Evolutionary conservation across 2,888 invertebrate genomes (phyloP).

Genomic region (Lissocephala sabroskyi): DNA sequence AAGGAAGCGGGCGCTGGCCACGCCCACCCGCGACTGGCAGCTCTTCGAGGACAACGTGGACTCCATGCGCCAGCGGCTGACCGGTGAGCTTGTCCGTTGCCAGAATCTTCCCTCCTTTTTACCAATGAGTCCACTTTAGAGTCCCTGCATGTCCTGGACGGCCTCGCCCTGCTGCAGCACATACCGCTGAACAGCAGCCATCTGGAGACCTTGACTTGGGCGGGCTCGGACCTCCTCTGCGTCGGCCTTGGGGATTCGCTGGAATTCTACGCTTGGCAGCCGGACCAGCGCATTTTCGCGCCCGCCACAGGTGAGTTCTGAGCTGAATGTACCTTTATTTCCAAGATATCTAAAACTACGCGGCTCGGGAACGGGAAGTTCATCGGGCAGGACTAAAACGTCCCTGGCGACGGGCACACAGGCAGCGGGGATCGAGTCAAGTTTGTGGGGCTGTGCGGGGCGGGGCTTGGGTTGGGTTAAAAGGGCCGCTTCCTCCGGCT

Average conservation of each 20-base stretch:
- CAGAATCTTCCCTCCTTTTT: no score
- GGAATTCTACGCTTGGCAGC: slow-evolving; percentile 55
- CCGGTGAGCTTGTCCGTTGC: no score
- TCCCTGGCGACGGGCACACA: no score
- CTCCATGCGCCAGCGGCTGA: slow-evolving; percentile 34
- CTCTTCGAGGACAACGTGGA: slow-evolving; percentile 27
- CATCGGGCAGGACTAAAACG: no score
- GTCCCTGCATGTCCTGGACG: slow-evolving; percentile 41
- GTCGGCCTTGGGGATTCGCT: slow-evolving; percentile 31
- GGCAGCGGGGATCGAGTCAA: no score
- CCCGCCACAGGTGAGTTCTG: slow-evolving; percentile 60
- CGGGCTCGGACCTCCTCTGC: slow-evolving; percentile 41
- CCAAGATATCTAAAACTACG: slow-evolving; percentile 27
- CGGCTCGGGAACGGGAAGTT: no score
- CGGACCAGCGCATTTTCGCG: slow-evolving; percentile 33
- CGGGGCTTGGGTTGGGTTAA: no score
- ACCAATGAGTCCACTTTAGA: no score
- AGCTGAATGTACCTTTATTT: slow-evolving; percentile 38
- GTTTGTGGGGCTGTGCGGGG: no score
- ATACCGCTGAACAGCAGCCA: slow-evolving; percentile 35
- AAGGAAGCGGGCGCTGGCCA: slow-evolving; percentile 21
- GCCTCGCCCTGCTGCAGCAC: slow-evolving; percentile 58
- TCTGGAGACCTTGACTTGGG: slow-evolving; percentile 32
- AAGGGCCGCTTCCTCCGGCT: no score
- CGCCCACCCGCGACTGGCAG: slow-evolving; percentile 16